A percentile compares a stretch with the other conserved stretches of the same genome.
phyloP scores from a whole-genome alignment of 2,113 vertebrate species.

The Vulpes vulpes region DNA sequence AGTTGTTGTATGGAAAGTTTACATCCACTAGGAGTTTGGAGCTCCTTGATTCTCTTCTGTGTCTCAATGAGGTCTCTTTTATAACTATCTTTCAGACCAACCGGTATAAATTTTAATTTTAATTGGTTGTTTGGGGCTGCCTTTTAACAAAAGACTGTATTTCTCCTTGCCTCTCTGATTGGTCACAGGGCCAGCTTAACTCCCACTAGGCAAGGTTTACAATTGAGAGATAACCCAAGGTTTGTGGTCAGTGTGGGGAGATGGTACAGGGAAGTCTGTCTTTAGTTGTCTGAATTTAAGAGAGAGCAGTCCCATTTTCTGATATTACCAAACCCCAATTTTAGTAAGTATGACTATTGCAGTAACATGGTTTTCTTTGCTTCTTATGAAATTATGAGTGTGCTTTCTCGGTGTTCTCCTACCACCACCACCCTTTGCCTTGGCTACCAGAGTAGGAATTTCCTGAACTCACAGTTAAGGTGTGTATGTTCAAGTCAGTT shows the following conservation, averaged over 20 bases:
- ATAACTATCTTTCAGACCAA: not conserved
- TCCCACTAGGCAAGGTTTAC: not conserved
- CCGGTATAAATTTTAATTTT: conserved; percentile 22
- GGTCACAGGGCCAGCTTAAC: not conserved
- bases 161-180: not conserved
- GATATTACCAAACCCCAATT: not conserved
- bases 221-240: not conserved
- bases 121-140: conserved; percentile 17
- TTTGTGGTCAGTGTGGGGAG: not conserved
- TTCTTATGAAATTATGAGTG: conserved; percentile 41
- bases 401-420: not conserved
- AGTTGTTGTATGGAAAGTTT: conserved; percentile 64
- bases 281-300: not conserved
- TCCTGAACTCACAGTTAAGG: not conserved
- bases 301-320: conserved; percentile 48
- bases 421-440: not conserved
- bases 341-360: not conserved
- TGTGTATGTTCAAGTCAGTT: not conserved
- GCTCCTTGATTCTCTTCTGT: not conserved
- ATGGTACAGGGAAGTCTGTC: not conserved
- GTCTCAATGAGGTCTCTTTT: not conserved
- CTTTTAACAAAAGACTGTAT: not conserved
- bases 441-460: conserved; percentile 15
- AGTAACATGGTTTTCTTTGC: conserved; percentile 22
- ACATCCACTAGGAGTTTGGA: not conserved